Evolutionary conservation across 2,888 invertebrate genomes (phyloP).

Genomic region (Lissonota sp.): DNA sequence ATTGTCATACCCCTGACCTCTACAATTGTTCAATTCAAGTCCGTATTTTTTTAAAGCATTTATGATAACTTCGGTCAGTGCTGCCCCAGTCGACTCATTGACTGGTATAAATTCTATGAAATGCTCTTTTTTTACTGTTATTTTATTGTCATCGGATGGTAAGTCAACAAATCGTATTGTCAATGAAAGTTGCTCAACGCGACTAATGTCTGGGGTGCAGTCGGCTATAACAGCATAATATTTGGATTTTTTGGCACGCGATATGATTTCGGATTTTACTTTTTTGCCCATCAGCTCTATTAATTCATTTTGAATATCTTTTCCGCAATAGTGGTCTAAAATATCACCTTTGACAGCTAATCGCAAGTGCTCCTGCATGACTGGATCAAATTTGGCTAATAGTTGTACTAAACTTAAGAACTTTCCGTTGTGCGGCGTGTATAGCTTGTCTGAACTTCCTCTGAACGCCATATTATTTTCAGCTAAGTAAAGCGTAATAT

Average conservation of each 20-base stretch:
- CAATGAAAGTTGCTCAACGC: constrained; percentile 74
- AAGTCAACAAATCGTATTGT: constrained; percentile 68
- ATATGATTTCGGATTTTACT: constrained; percentile 72
- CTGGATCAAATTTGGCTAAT: constrained; percentile 76
- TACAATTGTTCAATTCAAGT: constrained; percentile 72
- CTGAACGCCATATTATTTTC: constrained; percentile 75
- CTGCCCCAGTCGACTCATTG: constrained; percentile 44
- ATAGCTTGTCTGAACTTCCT: constrained; percentile 73
- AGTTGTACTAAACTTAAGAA: constrained; percentile 76
- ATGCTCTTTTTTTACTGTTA: constrained; percentile 53
- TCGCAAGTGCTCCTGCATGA: constrained; percentile 75
- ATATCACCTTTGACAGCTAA: constrained; percentile 63
- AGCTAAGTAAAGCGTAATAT: constrained; percentile 73
- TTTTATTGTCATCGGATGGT: constrained; percentile 21
- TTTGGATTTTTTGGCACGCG: constrained; percentile 66
- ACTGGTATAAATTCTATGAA: constrained; percentile 55
- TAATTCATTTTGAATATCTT: constrained; percentile 77
- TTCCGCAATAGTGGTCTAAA: constrained; percentile 75
- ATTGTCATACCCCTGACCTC: constrained; percentile 79
- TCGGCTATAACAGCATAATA: constrained; percentile 72
- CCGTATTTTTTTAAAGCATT: constrained; percentile 72
- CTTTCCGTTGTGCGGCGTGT: constrained; percentile 75
- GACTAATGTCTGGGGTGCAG: constrained; percentile 74
- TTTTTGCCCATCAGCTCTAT: constrained; percentile 73
- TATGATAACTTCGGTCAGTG: constrained; percentile 65